These are phyloP conservation scores for Pandemis cinnamomeana DNA, from an alignment of 2,888 invertebrate genomes.

Conservation along the genomic window DNA sequence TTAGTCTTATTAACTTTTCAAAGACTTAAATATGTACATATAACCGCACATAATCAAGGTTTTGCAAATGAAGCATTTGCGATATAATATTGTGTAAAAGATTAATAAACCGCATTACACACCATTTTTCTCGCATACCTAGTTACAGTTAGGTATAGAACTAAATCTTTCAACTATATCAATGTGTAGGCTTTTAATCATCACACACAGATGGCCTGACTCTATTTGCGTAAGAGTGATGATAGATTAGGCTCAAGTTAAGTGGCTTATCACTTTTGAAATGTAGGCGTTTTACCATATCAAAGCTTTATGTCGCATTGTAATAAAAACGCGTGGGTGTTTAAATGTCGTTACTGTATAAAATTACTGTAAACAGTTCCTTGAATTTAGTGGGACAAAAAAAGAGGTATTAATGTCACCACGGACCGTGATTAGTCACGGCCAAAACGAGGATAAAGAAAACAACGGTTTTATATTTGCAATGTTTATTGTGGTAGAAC, in stretches of 20 bases:
- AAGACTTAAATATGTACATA: no score
- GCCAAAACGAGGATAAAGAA: conserved; percentile 21
- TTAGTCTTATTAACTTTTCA: no score
- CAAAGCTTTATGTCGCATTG: conserved; percentile 38
- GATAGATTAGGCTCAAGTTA: conserved; percentile 35
- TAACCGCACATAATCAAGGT: no score
- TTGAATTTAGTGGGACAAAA: conserved; percentile 26
- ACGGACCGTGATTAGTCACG: conserved; percentile 16
- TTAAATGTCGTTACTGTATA: conserved; percentile 36
- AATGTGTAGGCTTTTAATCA: conserved; percentile 24
- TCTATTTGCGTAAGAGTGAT: conserved; percentile 33
- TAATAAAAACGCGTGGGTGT: conserved; percentile 33
- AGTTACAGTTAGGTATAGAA: no score
- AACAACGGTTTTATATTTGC: conserved; percentile 17
- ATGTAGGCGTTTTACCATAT: conserved; percentile 39
- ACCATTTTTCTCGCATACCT: no score
- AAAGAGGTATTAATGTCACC: conserved; percentile 33
- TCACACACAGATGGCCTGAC: conserved; percentile 21
- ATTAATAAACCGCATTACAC: no score
- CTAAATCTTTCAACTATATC: background rate
- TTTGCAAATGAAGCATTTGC: no score
- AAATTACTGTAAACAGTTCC: conserved; percentile 30
- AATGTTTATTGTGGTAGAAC: background rate
- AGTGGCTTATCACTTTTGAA: conserved; percentile 29
- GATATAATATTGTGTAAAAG: no score